These are phyloP conservation scores for Cavia porcellus DNA, from an alignment of 2,113 vertebrate species.

Conservation along the genomic window DNA sequence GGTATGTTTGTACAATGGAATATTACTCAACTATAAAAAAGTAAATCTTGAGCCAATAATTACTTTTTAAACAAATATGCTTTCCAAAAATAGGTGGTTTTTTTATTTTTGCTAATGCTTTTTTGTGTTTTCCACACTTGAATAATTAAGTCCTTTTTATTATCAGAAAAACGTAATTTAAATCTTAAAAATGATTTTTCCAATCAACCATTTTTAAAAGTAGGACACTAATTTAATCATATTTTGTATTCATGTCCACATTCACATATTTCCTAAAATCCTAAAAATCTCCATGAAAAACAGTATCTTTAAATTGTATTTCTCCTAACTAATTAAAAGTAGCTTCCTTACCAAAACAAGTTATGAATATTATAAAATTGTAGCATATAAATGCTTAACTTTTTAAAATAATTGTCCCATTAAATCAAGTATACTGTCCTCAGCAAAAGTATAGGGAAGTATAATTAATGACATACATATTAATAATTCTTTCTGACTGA, in stretches of 20 bases:
- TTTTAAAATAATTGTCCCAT: background rate
- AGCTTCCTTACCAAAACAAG: background rate
- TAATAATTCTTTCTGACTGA: background rate
- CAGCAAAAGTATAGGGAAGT: background rate
- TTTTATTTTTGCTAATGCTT: background rate
- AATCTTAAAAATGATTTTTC: background rate
- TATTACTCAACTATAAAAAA: too few species aligned
- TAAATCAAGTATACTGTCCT: background rate
- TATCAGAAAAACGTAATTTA: background rate
- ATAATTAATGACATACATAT: background rate
- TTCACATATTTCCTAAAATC: background rate
- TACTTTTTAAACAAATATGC: background rate
- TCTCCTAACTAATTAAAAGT: background rate
- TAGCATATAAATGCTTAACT: background rate
- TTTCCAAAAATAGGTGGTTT: background rate
- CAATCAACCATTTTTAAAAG: conserved; percentile 1
- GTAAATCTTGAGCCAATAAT: background rate
- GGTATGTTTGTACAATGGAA: too few species aligned
- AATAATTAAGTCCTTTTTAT: background rate
- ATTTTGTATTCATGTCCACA: background rate
- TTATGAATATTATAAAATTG: background rate
- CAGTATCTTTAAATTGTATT: background rate
- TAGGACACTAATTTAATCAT: background rate
- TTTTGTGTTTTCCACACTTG: background rate
- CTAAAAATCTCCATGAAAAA: background rate